Conservation (phyloP, 2,888 invertebrate genomes). For the Poecilobothrus nobilitatus region DNA sequence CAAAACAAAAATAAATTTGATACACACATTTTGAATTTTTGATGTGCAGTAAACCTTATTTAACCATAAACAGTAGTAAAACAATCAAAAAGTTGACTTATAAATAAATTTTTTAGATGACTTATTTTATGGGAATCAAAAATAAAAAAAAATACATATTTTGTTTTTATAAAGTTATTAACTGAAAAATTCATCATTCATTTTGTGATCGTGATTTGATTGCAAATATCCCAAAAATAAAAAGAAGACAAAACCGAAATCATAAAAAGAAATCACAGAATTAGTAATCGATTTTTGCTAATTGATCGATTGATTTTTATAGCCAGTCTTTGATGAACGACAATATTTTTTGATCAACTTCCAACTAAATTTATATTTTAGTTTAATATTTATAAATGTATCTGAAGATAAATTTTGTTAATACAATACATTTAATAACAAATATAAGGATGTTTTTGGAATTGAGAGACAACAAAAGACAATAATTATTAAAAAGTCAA, state of each 20-base stretch:
- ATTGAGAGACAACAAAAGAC: too few species aligned
- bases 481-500: background rate
- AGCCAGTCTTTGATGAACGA: background rate
- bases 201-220: background rate
- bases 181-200: constrained; percentile 6
- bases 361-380: too few species aligned
- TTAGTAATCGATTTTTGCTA: constrained; percentile 6
- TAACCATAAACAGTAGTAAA: too few species aligned
- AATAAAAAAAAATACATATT: background rate
- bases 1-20: too few species aligned
- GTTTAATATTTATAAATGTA: too few species aligned
- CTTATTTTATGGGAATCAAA: background rate
- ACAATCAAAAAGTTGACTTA: too few species aligned
- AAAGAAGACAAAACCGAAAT: background rate
- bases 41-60: too few species aligned
- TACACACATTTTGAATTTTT: too few species aligned
- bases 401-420: too few species aligned
- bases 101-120: background rate
- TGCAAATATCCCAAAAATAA: background rate
- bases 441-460: too few species aligned
- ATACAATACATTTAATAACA: too few species aligned
- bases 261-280: background rate
- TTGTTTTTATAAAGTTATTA: background rate
- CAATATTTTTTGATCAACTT: background rate
- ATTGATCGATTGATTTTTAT: constrained; percentile 6